Conservation (phyloP, 2,113 vertebrate species). For the Chitala chitala region DNA sequence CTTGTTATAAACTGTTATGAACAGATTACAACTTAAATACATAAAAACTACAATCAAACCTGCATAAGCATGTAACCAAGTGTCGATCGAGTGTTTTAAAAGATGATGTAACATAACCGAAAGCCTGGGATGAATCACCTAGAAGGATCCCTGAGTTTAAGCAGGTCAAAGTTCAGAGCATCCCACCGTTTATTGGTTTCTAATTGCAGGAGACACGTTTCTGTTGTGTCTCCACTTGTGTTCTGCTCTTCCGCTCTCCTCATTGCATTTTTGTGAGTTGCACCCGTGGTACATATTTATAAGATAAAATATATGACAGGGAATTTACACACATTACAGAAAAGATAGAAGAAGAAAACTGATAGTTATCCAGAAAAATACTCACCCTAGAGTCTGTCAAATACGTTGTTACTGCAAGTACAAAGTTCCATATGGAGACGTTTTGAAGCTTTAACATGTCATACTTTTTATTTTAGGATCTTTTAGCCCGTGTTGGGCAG, state of each 20-base stretch:
- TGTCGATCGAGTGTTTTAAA: neutral
- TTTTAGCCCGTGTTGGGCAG: conserved; percentile 66
- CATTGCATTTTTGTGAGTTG: neutral
- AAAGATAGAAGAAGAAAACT: neutral
- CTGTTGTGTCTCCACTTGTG: neutral
- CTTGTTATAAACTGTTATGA: too few relatives aligned
- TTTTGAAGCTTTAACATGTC: neutral
- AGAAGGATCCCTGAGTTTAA: neutral
- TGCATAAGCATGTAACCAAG: too few relatives aligned
- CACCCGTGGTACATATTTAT: neutral
- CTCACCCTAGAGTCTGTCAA: neutral
- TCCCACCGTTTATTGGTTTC: neutral
- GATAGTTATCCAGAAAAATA: neutral
- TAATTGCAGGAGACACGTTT: neutral
- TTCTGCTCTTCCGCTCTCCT: too few relatives aligned
- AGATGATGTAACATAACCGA: neutral
- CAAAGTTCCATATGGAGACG: neutral
- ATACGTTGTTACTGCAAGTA: neutral
- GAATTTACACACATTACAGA: too few relatives aligned
- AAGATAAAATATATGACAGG: neutral
- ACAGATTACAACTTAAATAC: too few relatives aligned
- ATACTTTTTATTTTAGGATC: conserved; percentile 49
- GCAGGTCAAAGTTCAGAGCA: neutral
- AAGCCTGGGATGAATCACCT: neutral
- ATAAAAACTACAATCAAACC: too few relatives aligned